A percentile compares a stretch with the other conserved stretches of the same genome.
Evolutionary conservation across 2,797 vertebrate genomes (phyloP).

Genomic region (Florisuga fusca): DNA sequence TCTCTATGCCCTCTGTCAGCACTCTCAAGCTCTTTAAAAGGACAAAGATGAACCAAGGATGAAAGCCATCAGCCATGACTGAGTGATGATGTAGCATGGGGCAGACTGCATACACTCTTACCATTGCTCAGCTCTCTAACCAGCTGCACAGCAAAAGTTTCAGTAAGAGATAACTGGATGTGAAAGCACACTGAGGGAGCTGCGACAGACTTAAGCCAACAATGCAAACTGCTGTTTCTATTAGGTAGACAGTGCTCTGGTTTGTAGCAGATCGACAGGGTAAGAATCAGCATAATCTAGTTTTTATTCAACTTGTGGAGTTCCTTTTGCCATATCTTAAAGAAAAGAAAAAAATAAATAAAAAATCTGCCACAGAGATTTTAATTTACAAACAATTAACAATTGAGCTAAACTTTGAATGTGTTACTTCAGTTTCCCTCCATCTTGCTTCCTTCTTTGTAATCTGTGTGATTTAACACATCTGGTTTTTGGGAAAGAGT

Average conservation of each 20-base stretch:
- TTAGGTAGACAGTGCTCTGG: neutral
- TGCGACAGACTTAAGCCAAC: neutral
- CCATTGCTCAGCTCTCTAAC: neutral
- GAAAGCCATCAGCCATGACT: neutral
- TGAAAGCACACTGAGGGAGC: neutral
- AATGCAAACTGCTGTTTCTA: neutral
- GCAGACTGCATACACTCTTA: neutral
- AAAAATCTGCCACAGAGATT: neutral
- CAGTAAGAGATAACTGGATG: neutral
- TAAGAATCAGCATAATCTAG: neutral
- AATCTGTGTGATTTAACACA: neutral
- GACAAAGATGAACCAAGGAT: neutral
- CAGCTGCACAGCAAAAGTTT: neutral
- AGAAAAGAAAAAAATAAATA: neutral
- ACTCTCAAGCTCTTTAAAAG: neutral
- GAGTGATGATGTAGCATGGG: neutral
- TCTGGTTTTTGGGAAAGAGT: fast-evolving
- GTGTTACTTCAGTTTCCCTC: neutral
- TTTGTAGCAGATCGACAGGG: neutral
- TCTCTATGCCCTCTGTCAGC: neutral
- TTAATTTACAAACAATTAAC: neutral
- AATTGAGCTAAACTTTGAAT: neutral
- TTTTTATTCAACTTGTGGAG: neutral
- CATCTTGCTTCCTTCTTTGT: neutral
- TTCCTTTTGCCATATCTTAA: neutral